A percentile compares a stretch with the other conserved stretches of the same genome.
Conservation (phyloP, 2,888 invertebrate genomes). For the Noctua comes region DNA sequence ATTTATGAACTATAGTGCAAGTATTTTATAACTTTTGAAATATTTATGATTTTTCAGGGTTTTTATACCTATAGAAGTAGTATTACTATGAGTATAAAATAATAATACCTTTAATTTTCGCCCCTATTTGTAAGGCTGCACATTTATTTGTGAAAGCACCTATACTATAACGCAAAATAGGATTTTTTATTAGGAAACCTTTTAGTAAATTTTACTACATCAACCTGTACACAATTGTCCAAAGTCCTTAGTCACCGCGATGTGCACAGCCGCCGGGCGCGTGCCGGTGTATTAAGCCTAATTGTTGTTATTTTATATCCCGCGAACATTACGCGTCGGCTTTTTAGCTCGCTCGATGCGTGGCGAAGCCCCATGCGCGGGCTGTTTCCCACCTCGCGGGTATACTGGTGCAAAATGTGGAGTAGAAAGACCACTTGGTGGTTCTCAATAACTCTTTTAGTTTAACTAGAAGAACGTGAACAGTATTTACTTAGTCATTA, state of each 20-base stretch:
- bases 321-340: slow-evolving; percentile 67
- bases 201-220: background rate
- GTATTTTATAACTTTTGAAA: background rate
- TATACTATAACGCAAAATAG: background rate
- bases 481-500: background rate
- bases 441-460: background rate
- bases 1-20: background rate
- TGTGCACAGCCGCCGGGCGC: slow-evolving; percentile 15
- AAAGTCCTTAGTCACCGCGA: slow-evolving; percentile 47
- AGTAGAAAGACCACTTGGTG: background rate
- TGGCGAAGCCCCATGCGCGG: slow-evolving; percentile 59
- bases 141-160: background rate
- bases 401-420: background rate
- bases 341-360: slow-evolving; percentile 68
- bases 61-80: background rate
- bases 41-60: background rate
- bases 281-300: slow-evolving; percentile 70
- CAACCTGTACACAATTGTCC: background rate
- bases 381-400: slow-evolving; percentile 28
- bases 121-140: background rate
- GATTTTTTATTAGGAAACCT: background rate
- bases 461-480: background rate
- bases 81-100: background rate
- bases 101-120: background rate
- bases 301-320: slow-evolving; percentile 76